Percentiles rank a stretch among this genome's conserved stretches.
Conservation (phyloP, 2,888 invertebrate species). For the Pollenia angustigena region DNA sequence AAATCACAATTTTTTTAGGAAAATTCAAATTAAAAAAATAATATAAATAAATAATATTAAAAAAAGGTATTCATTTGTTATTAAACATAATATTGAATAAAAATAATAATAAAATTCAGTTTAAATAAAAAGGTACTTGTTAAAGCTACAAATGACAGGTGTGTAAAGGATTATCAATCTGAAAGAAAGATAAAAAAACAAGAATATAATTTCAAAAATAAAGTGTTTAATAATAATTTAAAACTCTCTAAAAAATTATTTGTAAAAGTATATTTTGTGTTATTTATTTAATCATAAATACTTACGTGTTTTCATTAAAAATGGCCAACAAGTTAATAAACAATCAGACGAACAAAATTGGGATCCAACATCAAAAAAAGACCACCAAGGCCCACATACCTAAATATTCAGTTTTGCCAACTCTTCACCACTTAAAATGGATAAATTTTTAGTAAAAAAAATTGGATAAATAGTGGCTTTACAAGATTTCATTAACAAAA, state of each 20-base stretch:
- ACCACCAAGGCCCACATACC: too few relatives aligned
- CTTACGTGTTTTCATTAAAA: conserved; percentile 42
- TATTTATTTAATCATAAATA: neutral
- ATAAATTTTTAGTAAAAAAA: too few relatives aligned
- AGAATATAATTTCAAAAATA: conserved; percentile 46
- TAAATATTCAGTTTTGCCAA: too few relatives aligned
- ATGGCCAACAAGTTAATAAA: conserved; percentile 9
- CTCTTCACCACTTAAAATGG: too few relatives aligned
- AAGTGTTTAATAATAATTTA: conserved; percentile 2
- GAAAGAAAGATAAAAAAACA: conserved; percentile 51
- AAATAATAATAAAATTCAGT: conserved; percentile 29
- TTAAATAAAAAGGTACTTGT: conserved; percentile 63
- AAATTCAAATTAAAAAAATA: conserved; percentile 45
- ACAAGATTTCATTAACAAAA: too few relatives aligned
- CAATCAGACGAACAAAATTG: neutral
- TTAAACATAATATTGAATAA: conserved; percentile 30
- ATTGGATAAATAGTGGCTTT: too few relatives aligned
- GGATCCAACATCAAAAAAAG: too few relatives aligned
- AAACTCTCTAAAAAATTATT: conserved; percentile 24
- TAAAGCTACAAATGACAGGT: conserved; percentile 72
- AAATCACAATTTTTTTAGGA: conserved; percentile 72
- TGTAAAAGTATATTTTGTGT: neutral
- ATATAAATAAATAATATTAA: conserved; percentile 48
- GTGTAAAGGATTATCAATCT: conserved; percentile 68
- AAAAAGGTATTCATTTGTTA: conserved; percentile 38